A percentile compares a stretch with the other conserved stretches of the same genome.
Conservation (phyloP, 2,888 invertebrate species). For the Quadroppia sp. region DNA sequence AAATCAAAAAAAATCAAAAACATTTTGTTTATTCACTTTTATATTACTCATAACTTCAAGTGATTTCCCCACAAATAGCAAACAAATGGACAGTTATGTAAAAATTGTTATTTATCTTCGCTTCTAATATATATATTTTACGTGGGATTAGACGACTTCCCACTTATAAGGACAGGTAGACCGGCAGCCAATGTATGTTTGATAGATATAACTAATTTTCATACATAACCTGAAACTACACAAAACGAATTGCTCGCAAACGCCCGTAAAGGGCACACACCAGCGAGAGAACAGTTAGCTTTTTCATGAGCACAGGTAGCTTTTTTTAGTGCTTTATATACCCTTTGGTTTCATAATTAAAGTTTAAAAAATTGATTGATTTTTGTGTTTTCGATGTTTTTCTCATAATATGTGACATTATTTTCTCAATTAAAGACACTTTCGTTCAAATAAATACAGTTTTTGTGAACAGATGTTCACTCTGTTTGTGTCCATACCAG, state of each 20-base stretch:
- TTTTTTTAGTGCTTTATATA: constrained; percentile 15
- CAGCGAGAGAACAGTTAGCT: constrained; percentile 13
- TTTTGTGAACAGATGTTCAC: constrained; percentile 31
- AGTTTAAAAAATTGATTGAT: background rate
- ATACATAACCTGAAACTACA: constrained; percentile 22
- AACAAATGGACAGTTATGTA: constrained; percentile 4
- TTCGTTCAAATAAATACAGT: background rate
- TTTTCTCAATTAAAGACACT: background rate
- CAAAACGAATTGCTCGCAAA: constrained; percentile 9
- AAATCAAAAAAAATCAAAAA: too few relatives aligned
- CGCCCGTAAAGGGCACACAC: constrained; percentile 24
- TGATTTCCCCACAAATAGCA: background rate
- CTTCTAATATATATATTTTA: background rate
- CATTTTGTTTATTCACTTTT: too few relatives aligned
- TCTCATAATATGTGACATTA: background rate
- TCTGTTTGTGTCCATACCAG: background rate
- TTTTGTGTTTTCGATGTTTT: constrained; percentile 1
- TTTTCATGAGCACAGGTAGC: background rate
- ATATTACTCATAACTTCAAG: too few relatives aligned
- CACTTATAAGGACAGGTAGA: constrained; percentile 33
- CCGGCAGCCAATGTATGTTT: background rate
- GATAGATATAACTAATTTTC: constrained; percentile 1
- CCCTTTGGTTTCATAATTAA: constrained; percentile 6
- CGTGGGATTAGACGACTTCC: constrained; percentile 17
- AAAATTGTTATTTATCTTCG: background rate